Base-by-base conservation (phyloP, 2,888 invertebrate genomes). In the Eucera pruinosa region DNA sequence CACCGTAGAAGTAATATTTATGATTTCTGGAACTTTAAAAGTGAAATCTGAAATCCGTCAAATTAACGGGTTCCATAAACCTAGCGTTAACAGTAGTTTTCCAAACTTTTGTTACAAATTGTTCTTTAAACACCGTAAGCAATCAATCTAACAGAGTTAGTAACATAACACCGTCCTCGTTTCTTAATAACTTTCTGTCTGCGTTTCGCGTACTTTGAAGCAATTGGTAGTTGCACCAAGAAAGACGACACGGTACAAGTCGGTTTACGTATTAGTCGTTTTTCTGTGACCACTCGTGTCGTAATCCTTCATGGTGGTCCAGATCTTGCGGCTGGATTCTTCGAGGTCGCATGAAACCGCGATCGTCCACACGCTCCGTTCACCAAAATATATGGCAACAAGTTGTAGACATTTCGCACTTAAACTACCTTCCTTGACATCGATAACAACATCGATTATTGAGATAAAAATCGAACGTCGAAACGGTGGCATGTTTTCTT, bases 301-400 rank as follows among this genome's bases (percentile, higher is more conserved):
- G 85, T 80, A 85, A 87, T 74, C 75, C 76, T 73, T 78, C 87
- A 85, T 76, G 85, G 86, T 86, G 86, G 86, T 86, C 86, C 81
- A 76, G 77, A 71, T 75, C 76, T 69, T 48, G 80, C 65, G 68
- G 62, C 76, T 68, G 77, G 76, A 84, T 76, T 50, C 57, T 55
- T 72, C 85, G 85, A 85, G 85, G 83, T 68, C 82, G 83, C 61
- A 45, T 39, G 62, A 81, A 72, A 84, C 78, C 75, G 69, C 71
- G 67, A 36, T 58, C 76, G 70, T 75, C 65, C 75, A 54, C 55
- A 50, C 67, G 50, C 61, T 33, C 64, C 81, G 73, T 50, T 83
- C 74, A 48, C 70, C 78, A 67, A 78, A 84, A 69, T 78, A 68
- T 73, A 81, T 55, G 62, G 66, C 66, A 39, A 60, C 58, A 18